phyloP scores from a whole-genome alignment of 2,888 invertebrate species.

The Lottia gigantea region DNA sequence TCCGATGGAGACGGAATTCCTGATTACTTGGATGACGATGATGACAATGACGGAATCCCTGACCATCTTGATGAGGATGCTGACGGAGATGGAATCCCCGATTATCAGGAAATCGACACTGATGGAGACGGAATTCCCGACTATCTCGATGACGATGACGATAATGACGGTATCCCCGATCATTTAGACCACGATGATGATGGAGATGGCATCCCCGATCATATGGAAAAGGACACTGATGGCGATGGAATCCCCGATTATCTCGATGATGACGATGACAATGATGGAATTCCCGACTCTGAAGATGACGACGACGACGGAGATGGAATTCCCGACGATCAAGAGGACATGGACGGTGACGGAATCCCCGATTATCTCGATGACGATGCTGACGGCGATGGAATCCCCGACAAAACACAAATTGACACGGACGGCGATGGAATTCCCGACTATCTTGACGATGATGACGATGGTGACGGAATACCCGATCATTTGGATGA shows the following conservation, averaged over 20 bases:
- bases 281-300: slow-evolving; percentile 59
- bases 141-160: slow-evolving; percentile 44
- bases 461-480: slow-evolving; percentile 51
- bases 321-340: slow-evolving; percentile 57
- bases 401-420: slow-evolving; percentile 47
- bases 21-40: slow-evolving; percentile 40
- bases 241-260: slow-evolving; percentile 57
- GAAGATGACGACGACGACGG: slow-evolving; percentile 54
- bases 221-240: slow-evolving; percentile 35
- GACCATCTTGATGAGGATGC: slow-evolving; percentile 53
- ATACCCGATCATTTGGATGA: slow-evolving; percentile 39
- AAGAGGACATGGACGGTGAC: slow-evolving; percentile 56
- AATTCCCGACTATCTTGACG: slow-evolving; percentile 44
- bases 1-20: slow-evolving; percentile 57
- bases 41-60: slow-evolving; percentile 51
- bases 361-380: slow-evolving; percentile 57
- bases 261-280: slow-evolving; percentile 55
- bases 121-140: slow-evolving; percentile 58
- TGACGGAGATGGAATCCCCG: slow-evolving; percentile 59
- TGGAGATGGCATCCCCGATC: slow-evolving; percentile 48
- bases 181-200: slow-evolving; percentile 40
- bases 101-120: slow-evolving; percentile 43
- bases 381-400: slow-evolving; percentile 55
- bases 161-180: slow-evolving; percentile 44
- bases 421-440: slow-evolving; percentile 39